Evolutionary conservation across 2,797 vertebrate species (phyloP), one percentile per base, ranked within the genome.

Genomic region (Labeo calbasu): DNA sequence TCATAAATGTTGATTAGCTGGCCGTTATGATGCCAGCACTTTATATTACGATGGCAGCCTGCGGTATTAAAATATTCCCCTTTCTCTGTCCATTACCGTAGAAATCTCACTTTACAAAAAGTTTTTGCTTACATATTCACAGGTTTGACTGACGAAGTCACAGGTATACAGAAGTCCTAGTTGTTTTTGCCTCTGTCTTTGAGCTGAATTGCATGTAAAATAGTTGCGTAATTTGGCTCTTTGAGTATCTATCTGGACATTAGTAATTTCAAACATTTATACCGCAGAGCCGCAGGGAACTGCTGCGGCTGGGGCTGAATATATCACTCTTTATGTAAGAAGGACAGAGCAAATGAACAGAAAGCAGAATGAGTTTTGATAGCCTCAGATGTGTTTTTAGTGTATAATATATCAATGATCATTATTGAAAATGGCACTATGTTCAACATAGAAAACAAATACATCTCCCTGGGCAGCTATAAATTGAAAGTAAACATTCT

Each of bases 341-440:
- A 63, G 25, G 59, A 73, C 43, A 28, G 61, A 82, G 71, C 59
- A 55, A 82, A 76, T 43, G 59, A 55, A 46, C 57, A 75, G 21
- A 82, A 76, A 50, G 71, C 48, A 66, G 70, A 82, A 82, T 43
- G 32, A 55, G 71, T 23, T 82, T 82, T 75, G 32, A 66, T 53
- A 53, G 59, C 57, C 46, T 53, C 68, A 3, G 7, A 63, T 21
- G 46, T 75, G 28, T 73, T 43, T 59, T 82, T 76, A 75, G 59
- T 28, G 81, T 76, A 82, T 82, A 82, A 82, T 76, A 82, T 76
- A 76, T 82, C 71, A 66, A 82, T 82, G 46, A 82, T 82, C 70
- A 82, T 75, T 75, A 73, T 25, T 82, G 28, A 65, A 21, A 65
- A 51, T 21, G 36, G 81, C 57, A 40, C 48, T 36, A 25, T 23